These are phyloP conservation scores for Villa cingulata DNA, from an alignment of 2,888 invertebrate genomes.

Conservation along the genomic window DNA sequence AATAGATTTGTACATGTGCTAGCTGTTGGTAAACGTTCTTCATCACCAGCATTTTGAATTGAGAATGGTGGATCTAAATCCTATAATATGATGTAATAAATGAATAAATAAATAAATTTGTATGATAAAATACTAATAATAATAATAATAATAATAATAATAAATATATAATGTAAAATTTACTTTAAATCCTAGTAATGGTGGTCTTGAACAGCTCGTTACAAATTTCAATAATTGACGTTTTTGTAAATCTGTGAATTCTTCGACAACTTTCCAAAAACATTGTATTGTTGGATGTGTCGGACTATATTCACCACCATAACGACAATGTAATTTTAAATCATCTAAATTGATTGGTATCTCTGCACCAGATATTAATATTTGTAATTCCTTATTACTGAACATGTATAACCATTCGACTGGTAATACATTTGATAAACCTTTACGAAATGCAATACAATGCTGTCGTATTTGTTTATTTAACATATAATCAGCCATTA, in stretches of 20 bases:
- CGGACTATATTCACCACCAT: constrained; percentile 70
- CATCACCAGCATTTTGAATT: constrained; percentile 82
- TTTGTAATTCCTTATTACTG: constrained; percentile 83
- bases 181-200: constrained; percentile 92
- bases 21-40: constrained; percentile 87
- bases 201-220: constrained; percentile 94
- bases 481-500: constrained; percentile 90
- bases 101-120: not conserved
- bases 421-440: constrained; percentile 80
- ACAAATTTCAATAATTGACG: constrained; percentile 90
- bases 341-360: constrained; percentile 89
- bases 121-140: not conserved
- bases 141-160: not conserved
- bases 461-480: constrained; percentile 81
- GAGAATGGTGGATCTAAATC: constrained; percentile 93
- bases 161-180: constrained; percentile 8
- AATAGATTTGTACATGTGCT: constrained; percentile 97
- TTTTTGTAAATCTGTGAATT: constrained; percentile 70
- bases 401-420: constrained; percentile 92
- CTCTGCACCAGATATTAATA: constrained; percentile 91
- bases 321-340: constrained; percentile 72
- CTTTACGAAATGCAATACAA: constrained; percentile 76
- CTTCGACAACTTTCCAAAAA: constrained; percentile 82
- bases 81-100: constrained; percentile 36
- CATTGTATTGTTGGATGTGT: constrained; percentile 71